Conservation (phyloP, 2,888 invertebrate species). For the Hydropsyche betteni region DNA sequence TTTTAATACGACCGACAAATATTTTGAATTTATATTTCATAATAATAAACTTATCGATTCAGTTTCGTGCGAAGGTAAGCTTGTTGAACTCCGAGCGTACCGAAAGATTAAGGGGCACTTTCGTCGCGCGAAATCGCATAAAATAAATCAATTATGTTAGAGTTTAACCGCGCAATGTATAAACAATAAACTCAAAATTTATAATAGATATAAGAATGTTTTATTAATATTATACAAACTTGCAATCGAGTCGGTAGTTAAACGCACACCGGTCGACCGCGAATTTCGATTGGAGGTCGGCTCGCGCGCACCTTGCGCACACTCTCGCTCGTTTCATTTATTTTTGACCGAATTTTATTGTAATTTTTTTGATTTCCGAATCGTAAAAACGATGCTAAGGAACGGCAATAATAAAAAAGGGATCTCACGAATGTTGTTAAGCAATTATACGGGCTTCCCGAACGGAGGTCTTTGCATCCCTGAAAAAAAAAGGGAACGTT, state of each 20-base stretch:
- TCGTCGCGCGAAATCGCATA: no score
- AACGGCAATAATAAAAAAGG: conserved; percentile 6
- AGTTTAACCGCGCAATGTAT: not conserved
- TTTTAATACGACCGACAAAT: no score
- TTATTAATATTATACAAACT: conserved; percentile 7
- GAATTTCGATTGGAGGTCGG: conserved; percentile 22
- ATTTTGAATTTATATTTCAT: no score
- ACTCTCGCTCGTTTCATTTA: not conserved
- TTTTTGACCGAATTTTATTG: not conserved
- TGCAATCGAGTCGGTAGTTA: not conserved
- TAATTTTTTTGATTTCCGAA: conserved; percentile 16
- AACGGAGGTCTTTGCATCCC: conserved; percentile 14
- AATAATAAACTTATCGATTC: no score
- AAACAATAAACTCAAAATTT: no score
- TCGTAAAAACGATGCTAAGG: conserved; percentile 21
- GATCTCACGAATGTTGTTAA: conserved; percentile 27
- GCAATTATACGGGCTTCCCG: conserved; percentile 35
- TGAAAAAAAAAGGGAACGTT: conserved; percentile 21
- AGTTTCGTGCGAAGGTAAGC: no score
- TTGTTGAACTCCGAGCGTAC: no score
- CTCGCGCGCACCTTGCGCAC: conserved; percentile 29
- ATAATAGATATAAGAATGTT: no score
- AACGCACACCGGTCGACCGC: conserved; percentile 29
- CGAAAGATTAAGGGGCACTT: no score
- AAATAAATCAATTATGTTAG: not conserved